Base-by-base conservation (phyloP, 2,888 invertebrate species). In the Eilema griseolum region DNA sequence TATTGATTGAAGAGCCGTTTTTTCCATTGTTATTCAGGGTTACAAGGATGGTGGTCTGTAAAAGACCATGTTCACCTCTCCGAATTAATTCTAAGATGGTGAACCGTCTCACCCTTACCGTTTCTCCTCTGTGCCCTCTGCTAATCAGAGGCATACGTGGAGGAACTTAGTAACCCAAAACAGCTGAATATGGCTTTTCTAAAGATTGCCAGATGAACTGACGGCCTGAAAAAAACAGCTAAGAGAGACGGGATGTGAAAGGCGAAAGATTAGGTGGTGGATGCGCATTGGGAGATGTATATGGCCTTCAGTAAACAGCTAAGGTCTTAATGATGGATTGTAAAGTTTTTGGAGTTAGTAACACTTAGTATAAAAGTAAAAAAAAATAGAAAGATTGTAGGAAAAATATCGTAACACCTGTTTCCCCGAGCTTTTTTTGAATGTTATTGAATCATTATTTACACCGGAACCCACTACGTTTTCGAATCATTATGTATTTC, bases 121-220 rank as follows among this genome's bases (percentile, higher is more conserved):
- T 61, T 61, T 61, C 33, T 61, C 61, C n/a, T n/a, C n/a, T 61
- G 61, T 61, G 61, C 61, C 61, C 61, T 61, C 61, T 61, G 61
- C 4, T 61, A 4, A 31, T 31, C 31, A 33, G 61, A 61, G 61
- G 61, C 31, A 33, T 7, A n/a, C 8, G n/a, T 61, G 61, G 31
- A 61, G 61, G 20, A 31, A 61, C 31, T 31, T 10, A 52, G 52
- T 52, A 52, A 52, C 10, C n/a, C 52, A 52, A 46, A 52, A n/a
- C 52, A 52, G 8, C n/a, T 16, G 14, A 41, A 41, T 16, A 41
- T 3, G 16, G 16, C 16, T 20, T 46, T 2, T 20, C 46, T 52
- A 52, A 52, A 20, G n/a, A n/a, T 52, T n/a, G 8, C 8, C 31
- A 33, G 8, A 33, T 33, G 31, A 33, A 33, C 7, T 20, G 7